Conservation (phyloP, 2,113 vertebrate genomes). For the Psilopsiagon aymara region DNA sequence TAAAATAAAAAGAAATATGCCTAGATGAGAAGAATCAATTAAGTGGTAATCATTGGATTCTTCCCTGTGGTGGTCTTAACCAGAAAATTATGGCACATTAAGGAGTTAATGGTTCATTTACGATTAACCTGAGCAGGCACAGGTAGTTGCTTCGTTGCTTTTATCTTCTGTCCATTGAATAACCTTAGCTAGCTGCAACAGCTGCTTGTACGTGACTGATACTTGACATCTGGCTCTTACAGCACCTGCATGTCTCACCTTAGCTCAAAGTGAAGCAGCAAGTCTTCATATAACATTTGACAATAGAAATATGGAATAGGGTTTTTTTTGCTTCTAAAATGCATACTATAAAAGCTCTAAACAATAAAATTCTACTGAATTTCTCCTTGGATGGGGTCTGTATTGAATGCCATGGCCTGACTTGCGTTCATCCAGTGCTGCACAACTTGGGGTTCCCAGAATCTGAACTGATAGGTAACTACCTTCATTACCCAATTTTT, state of each 20-base stretch:
- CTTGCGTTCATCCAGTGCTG: neutral
- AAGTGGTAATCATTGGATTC: neutral
- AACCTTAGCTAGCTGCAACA: neutral
- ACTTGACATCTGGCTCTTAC: neutral
- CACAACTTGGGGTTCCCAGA: neutral
- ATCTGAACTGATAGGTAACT: neutral
- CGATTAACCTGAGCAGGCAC: neutral
- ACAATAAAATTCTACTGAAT: neutral
- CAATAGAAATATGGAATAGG: neutral
- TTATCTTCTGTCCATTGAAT: neutral
- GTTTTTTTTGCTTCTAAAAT: neutral
- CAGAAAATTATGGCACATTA: neutral
- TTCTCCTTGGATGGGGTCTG: neutral
- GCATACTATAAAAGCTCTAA: neutral
- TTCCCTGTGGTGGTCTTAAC: neutral
- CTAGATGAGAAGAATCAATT: neutral
- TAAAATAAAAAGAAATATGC: neutral
- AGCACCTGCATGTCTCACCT: neutral
- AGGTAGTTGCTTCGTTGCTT: neutral
- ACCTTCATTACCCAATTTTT: neutral
- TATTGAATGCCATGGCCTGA: neutral
- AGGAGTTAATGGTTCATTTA: neutral
- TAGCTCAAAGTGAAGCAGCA: neutral
- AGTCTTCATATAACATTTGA: neutral
- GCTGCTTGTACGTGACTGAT: neutral